Evolutionary conservation across 1,140 invertebrate species (phyloP).

Genomic region (Drosophila ficusphila): DNA sequence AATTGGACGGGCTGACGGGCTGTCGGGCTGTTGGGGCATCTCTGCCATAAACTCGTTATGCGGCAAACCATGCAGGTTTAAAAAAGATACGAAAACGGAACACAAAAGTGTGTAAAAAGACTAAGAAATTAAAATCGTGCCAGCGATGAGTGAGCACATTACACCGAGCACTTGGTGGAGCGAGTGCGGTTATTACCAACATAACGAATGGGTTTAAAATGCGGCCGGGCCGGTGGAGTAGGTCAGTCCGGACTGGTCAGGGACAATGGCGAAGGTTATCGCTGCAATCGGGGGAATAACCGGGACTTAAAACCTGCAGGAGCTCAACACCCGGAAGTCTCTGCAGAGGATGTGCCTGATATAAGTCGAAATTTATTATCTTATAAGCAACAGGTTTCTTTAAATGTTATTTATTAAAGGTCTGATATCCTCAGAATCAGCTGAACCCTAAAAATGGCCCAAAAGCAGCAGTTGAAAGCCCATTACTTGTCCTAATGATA

Average conservation of each 20-base stretch:
- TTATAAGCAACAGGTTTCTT: too few species aligned
- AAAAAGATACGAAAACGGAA: constrained; percentile 29
- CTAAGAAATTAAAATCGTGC: constrained; percentile 61
- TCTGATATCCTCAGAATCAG: too few species aligned
- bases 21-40: constrained; percentile 28
- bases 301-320: constrained; percentile 5
- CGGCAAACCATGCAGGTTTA: constrained; percentile 23
- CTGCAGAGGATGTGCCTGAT: neutral
- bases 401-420: too few species aligned
- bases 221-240: constrained; percentile 36
- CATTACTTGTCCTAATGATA: too few species aligned
- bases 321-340: constrained; percentile 14
- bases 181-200: constrained; percentile 40
- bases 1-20: constrained; percentile 47
- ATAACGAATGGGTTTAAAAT: constrained; percentile 57
- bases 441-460: too few species aligned
- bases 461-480: too few species aligned
- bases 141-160: constrained; percentile 78
- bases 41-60: constrained; percentile 62
- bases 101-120: constrained; percentile 31
- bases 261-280: constrained; percentile 41
- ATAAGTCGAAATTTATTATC: constrained; percentile 1
- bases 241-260: constrained; percentile 52
- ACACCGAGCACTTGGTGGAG: constrained; percentile 63
- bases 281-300: constrained; percentile 27